These are phyloP conservation scores for Tetranychus piercei DNA, from an alignment of 2,888 invertebrate species.

Conservation along the genomic window DNA sequence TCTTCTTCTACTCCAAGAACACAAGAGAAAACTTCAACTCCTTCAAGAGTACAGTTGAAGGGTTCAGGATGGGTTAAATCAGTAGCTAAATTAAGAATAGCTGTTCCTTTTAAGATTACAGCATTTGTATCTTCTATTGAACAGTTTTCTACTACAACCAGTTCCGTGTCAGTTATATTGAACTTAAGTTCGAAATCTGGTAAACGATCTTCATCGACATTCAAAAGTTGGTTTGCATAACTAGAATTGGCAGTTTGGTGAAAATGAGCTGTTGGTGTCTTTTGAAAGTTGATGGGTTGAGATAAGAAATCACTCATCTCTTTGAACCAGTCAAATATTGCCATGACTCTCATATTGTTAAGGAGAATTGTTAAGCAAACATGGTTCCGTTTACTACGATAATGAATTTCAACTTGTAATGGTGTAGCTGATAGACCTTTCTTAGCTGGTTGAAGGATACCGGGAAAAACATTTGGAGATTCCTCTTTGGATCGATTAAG, in stretches of 20 bases:
- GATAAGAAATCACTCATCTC: conserved; percentile 6
- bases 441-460: conserved; percentile 59
- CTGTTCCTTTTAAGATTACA: conserved; percentile 49
- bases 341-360: conserved; percentile 84
- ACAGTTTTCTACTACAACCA: conserved; percentile 79
- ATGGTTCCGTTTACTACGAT: conserved; percentile 42
- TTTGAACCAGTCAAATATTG: conserved; percentile 73
- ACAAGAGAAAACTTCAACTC: conserved; percentile 77
- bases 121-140: conserved; percentile 75
- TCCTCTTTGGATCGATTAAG: conserved; percentile 34
- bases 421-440: conserved; percentile 26
- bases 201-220: conserved; percentile 27
- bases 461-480: conserved; percentile 60
- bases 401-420: conserved; percentile 39
- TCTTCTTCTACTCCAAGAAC: conserved; percentile 73
- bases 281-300: conserved; percentile 3
- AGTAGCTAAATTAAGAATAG: conserved; percentile 5
- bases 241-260: not conserved
- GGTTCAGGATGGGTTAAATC: conserved; percentile 3
- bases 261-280: not conserved
- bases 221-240: not conserved
- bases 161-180: conserved; percentile 83
- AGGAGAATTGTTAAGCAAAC: conserved; percentile 67
- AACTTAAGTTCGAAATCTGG: conserved; percentile 61
- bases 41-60: conserved; percentile 52